Base-by-base conservation (phyloP, 53 echinoderm and acorn worm genomes). In the Hippasteria phrygiana region DNA sequence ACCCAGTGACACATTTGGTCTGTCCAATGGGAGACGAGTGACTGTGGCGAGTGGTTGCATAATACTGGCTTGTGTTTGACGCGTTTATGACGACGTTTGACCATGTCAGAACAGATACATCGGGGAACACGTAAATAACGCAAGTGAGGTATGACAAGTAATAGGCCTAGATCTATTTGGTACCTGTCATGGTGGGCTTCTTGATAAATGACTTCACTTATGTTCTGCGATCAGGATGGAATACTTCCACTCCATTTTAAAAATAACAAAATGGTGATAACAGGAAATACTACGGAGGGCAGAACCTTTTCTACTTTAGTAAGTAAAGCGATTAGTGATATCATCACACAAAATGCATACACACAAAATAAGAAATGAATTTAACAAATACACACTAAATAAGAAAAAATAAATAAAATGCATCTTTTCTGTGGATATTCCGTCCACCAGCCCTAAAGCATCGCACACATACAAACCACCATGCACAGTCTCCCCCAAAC, bases 41-140 rank as follows among this genome's bases (percentile, higher is more conserved):
- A 47, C 64, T 53, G 34, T 32, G 66, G 76, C 50, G 7, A 28
- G 20, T 31, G 48, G 41, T 81, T 81, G 81, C 81, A 81, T 81
- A 81, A 81, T 64, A 8, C 16, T 43, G 35, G 62, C 43, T 33
- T 62, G 28, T 29, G 2, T 42, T 43, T 65, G 65, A 81, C 42
- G 64, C 17, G 64, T 81, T 81, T 81, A 81, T 62, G 81, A 65
- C 43, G 81, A 81, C 66, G 81, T 81, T 45, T 81, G 81, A 64
- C 47, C 66, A 81, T 81, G 81, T 62, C 41, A 63, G n/a, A 62
- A 43, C 80, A 63, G 12, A 2, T 12, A 81, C 66, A 28, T 65
- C 65, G 40, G 43, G 1, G 20, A 18, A 22, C 39, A 26, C 46
- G 81, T 81, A 81, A 45, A 81, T 81, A 81, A 81, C 63, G 29